These are phyloP conservation scores for Piaya cayana DNA, from an alignment of 2,113 vertebrate species.

Conservation along the genomic window DNA sequence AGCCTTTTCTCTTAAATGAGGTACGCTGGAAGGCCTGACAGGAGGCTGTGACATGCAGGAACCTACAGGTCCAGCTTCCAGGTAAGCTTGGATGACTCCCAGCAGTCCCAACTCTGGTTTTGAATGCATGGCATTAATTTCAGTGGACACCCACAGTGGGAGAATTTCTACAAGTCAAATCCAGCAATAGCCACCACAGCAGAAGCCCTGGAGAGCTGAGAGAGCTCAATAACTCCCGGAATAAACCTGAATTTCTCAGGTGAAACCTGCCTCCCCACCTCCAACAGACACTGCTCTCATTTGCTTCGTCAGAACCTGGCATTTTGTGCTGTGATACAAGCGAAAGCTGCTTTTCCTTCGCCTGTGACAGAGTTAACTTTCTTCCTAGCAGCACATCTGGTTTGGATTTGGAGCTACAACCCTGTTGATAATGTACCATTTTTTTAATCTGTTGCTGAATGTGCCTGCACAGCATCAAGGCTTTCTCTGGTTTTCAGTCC, in stretches of 20 bases:
- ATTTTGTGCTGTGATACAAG: not conserved
- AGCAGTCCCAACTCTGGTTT: not conserved
- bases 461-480: not conserved
- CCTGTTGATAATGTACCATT: not conserved
- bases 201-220: not conserved
- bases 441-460: not conserved
- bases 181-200: not conserved
- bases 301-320: not conserved
- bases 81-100: not conserved
- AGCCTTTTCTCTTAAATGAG: not conserved
- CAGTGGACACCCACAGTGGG: too few species aligned
- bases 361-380: not conserved
- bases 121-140: not conserved
- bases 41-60: not conserved
- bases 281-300: not conserved
- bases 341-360: not conserved
- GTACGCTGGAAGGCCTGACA: not conserved
- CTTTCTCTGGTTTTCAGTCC: not conserved
- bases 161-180: not conserved
- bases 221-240: not conserved
- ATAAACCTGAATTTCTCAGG: not conserved
- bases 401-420: not conserved
- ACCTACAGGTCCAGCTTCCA: not conserved
- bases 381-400: not conserved
- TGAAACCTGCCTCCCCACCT: not conserved